Base-by-base conservation (phyloP, 2,888 invertebrate species). In the Ametastegia equiseti region DNA sequence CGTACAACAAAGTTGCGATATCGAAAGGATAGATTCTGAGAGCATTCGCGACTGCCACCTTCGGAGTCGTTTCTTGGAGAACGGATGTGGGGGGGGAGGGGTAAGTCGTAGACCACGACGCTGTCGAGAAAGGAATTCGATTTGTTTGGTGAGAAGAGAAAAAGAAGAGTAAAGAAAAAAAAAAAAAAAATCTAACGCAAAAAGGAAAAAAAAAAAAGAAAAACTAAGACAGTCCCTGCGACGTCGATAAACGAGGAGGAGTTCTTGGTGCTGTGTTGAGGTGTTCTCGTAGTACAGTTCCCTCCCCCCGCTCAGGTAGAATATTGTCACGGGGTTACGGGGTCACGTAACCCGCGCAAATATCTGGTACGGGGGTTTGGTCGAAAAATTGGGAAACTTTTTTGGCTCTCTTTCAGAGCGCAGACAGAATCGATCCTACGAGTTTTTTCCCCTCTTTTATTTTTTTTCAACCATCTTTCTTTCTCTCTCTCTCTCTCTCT, bases 81-180 rank as follows among this genome's bases (percentile, higher is more conserved):
- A 60, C n/a, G n/a, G n/a, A n/a, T n/a, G n/a, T n/a, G n/a, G n/a
- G n/a, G n/a, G n/a, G n/a, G 30, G 60, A 60, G 13, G 60, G 60
- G 27, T 60, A 60, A 30, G 27, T 15, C 60, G 27, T 60, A 60
- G 30, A 30, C 60, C 54, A 54, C 54, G 54, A 23, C 54, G 54
- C 60, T 60, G 15, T 60, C 36, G 36, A 57, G 19, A 39, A 33
- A 75, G 19, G 54, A 75, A 75, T 75, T 75, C 75, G 54, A 75
- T 75, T 36, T 54, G 78, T 47, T 60, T 60, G 78, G 73, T 82
- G 63, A 65, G 81, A 77, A 77, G 39, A 42, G 30, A 47, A 60
- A 60, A n/a, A 30, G 4, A 50, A 57, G 11, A 30, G 80, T 54
- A 42, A 65, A 39, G 13, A 63, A 36, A 7, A 80, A 33, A 45